Evolutionary conservation across 1,140 invertebrate species (phyloP).

Genomic region (Pristionchus pacificus): DNA sequence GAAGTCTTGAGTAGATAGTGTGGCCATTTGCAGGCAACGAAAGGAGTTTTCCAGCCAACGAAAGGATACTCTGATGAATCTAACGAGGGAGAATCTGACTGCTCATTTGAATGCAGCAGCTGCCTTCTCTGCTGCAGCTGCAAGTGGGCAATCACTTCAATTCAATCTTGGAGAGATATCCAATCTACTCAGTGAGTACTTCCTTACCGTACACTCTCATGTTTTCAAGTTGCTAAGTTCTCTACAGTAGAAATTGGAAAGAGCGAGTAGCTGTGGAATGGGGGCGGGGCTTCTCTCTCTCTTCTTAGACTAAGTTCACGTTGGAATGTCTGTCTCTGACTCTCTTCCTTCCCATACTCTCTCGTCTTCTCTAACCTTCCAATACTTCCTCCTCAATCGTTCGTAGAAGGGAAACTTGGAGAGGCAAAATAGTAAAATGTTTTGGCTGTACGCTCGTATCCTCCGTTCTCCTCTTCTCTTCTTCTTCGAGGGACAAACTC

Average conservation of each 20-base stretch:
- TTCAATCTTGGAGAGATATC: not conserved
- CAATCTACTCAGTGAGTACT: not conserved
- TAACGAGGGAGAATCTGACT: constrained; percentile 37
- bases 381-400: not conserved
- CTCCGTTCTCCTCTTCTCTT: not conserved
- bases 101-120: constrained; percentile 32
- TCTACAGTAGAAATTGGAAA: too few relatives aligned
- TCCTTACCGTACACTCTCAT: not conserved
- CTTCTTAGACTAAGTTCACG: too few relatives aligned
- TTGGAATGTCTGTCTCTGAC: too few relatives aligned
- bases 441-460: not conserved
- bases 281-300: too few relatives aligned
- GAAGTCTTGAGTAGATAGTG: too few relatives aligned
- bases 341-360: too few relatives aligned
- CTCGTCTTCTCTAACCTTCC: too few relatives aligned
- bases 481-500: too few relatives aligned
- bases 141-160: not conserved
- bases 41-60: too few relatives aligned
- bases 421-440: not conserved
- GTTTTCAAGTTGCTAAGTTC: too few relatives aligned
- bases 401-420: not conserved
- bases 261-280: too few relatives aligned
- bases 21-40: too few relatives aligned
- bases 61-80: constrained; percentile 48
- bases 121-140: constrained; percentile 24